Evolutionary conservation across 2,888 invertebrate species (phyloP).

Genomic region (Entomobrya proxima): DNA sequence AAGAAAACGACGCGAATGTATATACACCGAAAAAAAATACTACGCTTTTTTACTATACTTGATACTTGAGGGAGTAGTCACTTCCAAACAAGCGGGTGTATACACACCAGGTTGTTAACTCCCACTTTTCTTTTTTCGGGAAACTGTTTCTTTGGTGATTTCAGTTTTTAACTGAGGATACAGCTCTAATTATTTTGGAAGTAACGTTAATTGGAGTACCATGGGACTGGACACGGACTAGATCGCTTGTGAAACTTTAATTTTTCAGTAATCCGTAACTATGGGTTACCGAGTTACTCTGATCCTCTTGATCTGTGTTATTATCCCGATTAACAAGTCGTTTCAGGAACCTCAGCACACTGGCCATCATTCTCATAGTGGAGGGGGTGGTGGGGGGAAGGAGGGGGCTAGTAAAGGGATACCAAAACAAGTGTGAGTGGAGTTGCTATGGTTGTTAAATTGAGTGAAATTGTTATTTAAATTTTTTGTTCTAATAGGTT

Average conservation of each 20-base stretch:
- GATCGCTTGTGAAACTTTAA: no score
- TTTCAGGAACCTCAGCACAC: conserved; percentile 22
- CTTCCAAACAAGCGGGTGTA: neutral
- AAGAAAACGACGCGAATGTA: conserved; percentile 23
- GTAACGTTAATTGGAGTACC: no score
- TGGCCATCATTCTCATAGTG: conserved; percentile 35
- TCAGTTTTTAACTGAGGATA: no score
- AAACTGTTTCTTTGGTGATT: no score
- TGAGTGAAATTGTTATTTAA: neutral
- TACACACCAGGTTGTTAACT: no score
- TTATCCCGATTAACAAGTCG: neutral
- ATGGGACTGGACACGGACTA: no score
- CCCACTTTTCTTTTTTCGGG: no score
- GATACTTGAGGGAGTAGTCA: conserved; percentile 6
- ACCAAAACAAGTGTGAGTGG: conserved; percentile 67
- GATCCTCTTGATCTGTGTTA: neutral
- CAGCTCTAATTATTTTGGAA: no score
- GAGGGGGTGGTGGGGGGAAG: conserved; percentile 1
- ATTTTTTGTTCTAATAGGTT: conserved; percentile 80
- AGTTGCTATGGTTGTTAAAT: neutral
- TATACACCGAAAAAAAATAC: neutral
- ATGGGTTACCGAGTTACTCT: neutral
- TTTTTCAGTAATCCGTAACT: no score
- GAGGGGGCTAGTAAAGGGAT: conserved; percentile 60
- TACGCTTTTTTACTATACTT: neutral